A percentile compares a stretch with the other conserved stretches of the same genome.
These are phyloP conservation scores for Ursus arctos DNA, from an alignment of 2,113 vertebrate genomes.

Conservation along the genomic window DNA sequence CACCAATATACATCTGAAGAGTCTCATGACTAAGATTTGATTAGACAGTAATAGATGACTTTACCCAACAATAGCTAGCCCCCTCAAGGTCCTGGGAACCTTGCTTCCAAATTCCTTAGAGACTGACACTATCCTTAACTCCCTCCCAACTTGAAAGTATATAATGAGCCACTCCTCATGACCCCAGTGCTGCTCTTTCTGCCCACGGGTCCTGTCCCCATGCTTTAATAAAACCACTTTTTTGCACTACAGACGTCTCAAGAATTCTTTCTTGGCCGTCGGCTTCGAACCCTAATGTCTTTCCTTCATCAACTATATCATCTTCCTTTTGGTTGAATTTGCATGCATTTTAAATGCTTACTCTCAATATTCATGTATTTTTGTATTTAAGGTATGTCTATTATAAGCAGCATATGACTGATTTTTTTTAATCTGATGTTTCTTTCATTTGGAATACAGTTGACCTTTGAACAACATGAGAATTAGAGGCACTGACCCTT, in stretches of 20 bases:
- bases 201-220: neutral
- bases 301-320: neutral
- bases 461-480: neutral
- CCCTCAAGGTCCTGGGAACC: neutral
- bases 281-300: neutral
- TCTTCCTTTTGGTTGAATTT: neutral
- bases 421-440: neutral
- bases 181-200: neutral
- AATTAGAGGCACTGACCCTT: neutral
- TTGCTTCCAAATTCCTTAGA: neutral
- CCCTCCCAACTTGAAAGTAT: neutral
- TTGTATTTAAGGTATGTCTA: neutral
- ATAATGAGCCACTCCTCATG: neutral
- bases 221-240: neutral
- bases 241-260: neutral
- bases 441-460: slow-evolving; percentile 5
- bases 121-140: neutral
- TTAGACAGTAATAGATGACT: neutral
- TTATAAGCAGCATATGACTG: neutral
- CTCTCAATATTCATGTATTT: neutral
- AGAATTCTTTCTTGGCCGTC: neutral
- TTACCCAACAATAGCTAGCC: neutral
- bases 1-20: neutral
- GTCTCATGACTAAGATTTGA: neutral
- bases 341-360: neutral